Percentiles rank a stretch among this genome's conserved stretches.
Conservation (phyloP, 2,113 vertebrate species). For the Sclerurus mexicanus region DNA sequence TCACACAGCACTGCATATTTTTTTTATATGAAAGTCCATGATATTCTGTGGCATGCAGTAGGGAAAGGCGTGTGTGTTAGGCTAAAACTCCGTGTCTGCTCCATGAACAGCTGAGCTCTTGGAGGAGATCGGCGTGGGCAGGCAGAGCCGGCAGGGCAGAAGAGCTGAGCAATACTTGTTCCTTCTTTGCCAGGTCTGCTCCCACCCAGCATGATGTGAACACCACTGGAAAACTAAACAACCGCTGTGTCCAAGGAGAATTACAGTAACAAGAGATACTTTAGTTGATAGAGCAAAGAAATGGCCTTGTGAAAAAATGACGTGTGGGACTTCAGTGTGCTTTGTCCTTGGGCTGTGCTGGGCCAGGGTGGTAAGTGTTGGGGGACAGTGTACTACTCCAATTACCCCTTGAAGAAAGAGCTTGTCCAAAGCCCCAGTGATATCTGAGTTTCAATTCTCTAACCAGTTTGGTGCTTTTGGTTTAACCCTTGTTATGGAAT, state of each 20-base stretch:
- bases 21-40: neutral
- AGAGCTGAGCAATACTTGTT: neutral
- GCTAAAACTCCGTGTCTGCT: neutral
- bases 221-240: neutral
- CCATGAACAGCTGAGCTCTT: neutral
- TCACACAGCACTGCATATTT: neutral
- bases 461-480: neutral
- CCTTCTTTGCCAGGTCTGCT: neutral
- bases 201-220: neutral
- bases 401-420: neutral
- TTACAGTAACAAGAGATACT: neutral
- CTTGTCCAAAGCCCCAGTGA: neutral
- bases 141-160: neutral
- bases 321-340: rapidly evolving
- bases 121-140: rapidly evolving
- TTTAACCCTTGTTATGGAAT: neutral
- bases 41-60: neutral
- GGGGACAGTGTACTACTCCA: neutral
- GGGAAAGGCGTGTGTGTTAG: neutral
- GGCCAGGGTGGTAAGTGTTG: rapidly evolving
- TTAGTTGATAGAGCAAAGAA: neutral
- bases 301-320: neutral
- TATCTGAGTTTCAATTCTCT: neutral
- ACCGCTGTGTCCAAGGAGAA: neutral
- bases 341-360: neutral